Evolutionary conservation across 2,888 invertebrate species (phyloP).

Genomic region (Tolmerus cingulatus): DNA sequence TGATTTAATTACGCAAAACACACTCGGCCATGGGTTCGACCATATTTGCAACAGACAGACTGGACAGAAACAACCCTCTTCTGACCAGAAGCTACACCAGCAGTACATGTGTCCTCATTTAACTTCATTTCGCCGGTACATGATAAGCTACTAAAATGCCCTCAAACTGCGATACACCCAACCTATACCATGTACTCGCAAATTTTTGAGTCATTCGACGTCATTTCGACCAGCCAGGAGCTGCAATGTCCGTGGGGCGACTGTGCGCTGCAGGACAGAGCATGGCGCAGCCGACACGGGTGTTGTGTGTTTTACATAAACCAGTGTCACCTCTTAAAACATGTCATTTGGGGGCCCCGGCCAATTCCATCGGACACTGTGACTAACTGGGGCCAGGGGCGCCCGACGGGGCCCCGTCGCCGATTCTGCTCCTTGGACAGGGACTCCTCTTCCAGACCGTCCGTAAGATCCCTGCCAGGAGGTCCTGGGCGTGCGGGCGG

Average conservation of each 20-base stretch:
- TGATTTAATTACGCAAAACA: conserved; percentile 15
- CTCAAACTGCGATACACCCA: conserved; percentile 19
- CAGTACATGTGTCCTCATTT: conserved; percentile 47
- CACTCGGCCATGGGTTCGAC: neutral
- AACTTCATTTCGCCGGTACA: conserved; percentile 44
- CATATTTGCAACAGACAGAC: conserved; percentile 24
- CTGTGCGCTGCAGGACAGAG: neutral
- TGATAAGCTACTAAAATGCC: conserved; percentile 42
- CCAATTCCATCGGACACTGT: neutral
- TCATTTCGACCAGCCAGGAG: conserved; percentile 1
- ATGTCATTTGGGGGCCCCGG: conserved; percentile 41
- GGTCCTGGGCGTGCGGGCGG: neutral
- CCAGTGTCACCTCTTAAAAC: conserved; percentile 49
- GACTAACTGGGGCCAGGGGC: neutral
- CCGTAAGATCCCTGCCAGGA: neutral
- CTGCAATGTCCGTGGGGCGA: neutral
- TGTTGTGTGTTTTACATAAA: conserved; percentile 50
- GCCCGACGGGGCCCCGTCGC: neutral
- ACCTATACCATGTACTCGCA: conserved; percentile 19
- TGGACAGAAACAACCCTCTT: conserved; percentile 30
- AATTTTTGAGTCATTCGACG: conserved; percentile 33
- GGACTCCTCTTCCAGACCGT: neutral
- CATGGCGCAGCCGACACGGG: conserved; percentile 45
- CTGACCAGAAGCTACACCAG: conserved; percentile 25
- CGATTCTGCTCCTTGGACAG: neutral